Percentiles rank a stretch among this genome's conserved stretches.
Conservation (phyloP, 2,797 vertebrate genomes). For the Rhinogobio ventralis region DNA sequence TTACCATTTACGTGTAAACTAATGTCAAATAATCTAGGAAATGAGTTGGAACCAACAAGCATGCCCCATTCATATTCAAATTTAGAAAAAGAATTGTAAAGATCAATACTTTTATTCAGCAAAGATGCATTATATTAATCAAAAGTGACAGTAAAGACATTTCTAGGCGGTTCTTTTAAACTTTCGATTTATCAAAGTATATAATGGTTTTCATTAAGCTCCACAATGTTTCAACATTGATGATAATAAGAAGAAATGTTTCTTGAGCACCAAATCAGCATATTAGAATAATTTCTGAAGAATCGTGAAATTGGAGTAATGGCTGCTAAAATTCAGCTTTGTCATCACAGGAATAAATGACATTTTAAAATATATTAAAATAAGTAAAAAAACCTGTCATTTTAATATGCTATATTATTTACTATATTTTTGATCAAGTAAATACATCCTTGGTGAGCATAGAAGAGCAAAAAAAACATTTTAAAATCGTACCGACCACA, state of each 20-base stretch:
- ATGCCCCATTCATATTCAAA: not conserved
- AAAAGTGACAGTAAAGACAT: not conserved
- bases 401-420: not conserved
- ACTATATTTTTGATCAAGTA: not conserved
- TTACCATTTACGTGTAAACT: not conserved
- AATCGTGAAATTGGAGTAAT: not conserved
- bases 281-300: not conserved
- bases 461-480: not conserved
- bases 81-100: not conserved
- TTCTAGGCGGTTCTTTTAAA: not conserved
- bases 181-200: not conserved
- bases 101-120: not conserved
- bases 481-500: not conserved
- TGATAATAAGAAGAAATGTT: not conserved
- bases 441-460: not conserved
- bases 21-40: not conserved
- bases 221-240: not conserved
- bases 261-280: not conserved
- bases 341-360: not conserved
- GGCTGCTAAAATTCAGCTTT: not conserved
- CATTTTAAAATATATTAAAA: too few relatives aligned
- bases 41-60: not conserved
- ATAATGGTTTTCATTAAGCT: not conserved
- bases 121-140: not conserved
- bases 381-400: not conserved